phyloP scores from a whole-genome alignment of 2,797 vertebrate genomes.

The Knipowitschia caucasica region DNA sequence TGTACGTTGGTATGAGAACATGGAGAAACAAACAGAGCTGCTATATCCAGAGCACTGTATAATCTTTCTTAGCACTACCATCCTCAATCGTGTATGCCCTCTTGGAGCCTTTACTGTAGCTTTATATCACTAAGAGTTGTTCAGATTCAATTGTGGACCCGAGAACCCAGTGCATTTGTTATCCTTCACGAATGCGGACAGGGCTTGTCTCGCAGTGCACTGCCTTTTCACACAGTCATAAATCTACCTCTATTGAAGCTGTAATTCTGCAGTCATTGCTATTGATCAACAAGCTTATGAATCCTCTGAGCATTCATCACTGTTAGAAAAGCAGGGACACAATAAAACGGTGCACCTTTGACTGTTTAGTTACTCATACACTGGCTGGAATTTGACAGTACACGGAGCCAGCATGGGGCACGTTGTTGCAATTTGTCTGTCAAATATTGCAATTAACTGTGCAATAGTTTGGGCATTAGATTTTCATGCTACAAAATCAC shows the following conservation, averaged over 20 bases:
- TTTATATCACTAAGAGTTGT: not conserved
- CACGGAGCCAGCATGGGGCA: not conserved
- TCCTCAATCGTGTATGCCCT: not conserved
- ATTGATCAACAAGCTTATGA: constrained; percentile 36
- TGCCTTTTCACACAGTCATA: constrained; percentile 22
- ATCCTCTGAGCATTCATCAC: constrained; percentile 27
- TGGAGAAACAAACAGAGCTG: too few relatives aligned
- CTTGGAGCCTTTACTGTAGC: not conserved
- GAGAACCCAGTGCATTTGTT: not conserved
- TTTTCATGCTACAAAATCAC: too few relatives aligned
- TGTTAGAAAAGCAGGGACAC: constrained; percentile 2
- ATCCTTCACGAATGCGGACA: constrained; percentile 4
- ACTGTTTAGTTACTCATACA: not conserved
- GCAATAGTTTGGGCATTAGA: too few relatives aligned
- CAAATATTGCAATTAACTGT: not conserved
- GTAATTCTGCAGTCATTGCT: constrained; percentile 26
- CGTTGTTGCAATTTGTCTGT: not conserved
- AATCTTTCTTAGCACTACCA: not conserved
- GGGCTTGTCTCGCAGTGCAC: constrained; percentile 5
- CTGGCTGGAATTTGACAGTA: not conserved
- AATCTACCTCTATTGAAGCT: constrained; percentile 27
- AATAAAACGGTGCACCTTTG: not conserved
- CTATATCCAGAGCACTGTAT: too few relatives aligned
- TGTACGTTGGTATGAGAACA: too few relatives aligned
- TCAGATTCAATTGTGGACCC: not conserved